Evolutionary conservation across 2,113 vertebrate species (phyloP), one percentile per base, ranked within the genome.

Genomic region (Seriola rivoliana): DNA sequence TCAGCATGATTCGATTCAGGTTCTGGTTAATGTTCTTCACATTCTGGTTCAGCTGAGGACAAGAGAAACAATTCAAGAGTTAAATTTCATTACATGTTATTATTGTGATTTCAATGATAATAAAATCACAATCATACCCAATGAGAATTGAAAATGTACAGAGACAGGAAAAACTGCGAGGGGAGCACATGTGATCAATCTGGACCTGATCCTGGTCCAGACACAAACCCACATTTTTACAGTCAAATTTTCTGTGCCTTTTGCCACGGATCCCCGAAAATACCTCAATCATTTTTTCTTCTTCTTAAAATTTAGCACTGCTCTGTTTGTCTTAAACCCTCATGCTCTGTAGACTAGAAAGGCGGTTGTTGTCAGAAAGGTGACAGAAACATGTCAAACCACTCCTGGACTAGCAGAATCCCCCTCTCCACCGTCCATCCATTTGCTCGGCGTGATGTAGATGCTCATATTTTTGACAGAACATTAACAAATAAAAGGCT

Each of bases 41-140:
- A 71, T 99, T 99, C 92, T 98, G 97, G 95, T 95, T 98, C 88
- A 99, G 93, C 98, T 99, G 84, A 54, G 23, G 16, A 25, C 65
- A 71, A 91, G 82, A 71, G 69, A 70, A 84, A 91, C 34, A 70
- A 62, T 3, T 3, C 16, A 65, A 19, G 1, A 10, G 11, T 54
- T 9, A 71, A 13, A 29, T 29, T 25, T 46, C 11, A 32, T 48
- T 21, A 5, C 9, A 64, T 59, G 19, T 14, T 10, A 19, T 10
- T 3, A 12, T 25, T 72, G 32, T 13, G 12, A 14, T 14, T 83
- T 21, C 2, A 29, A 29, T 29, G 29, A 29, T 29, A 29, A 29
- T 29, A 29, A 29, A 29, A 29, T 29, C 29, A 29, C 29, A 29
- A 29, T 29, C 29, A 29, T 29, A 29, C 2, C 29, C 29, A 29